Conservation (phyloP, 1,140 invertebrate species). For the Rhyzopertha dominica region DNA sequence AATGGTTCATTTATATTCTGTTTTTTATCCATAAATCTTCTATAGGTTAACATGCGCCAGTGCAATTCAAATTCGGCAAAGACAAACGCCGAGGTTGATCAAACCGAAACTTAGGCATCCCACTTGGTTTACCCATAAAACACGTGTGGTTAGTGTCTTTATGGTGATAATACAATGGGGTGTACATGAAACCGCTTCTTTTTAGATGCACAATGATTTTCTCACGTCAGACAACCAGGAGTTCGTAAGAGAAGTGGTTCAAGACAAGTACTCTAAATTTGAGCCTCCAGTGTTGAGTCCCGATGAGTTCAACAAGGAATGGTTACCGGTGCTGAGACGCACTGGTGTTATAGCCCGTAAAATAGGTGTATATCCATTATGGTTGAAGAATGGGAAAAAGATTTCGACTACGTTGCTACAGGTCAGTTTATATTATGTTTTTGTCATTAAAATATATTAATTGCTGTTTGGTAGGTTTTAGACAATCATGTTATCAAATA, state of each 20-base stretch:
- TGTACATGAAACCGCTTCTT: slow-evolving; percentile 19
- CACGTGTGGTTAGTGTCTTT: slow-evolving; percentile 46
- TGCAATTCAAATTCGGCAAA: slow-evolving; percentile 29
- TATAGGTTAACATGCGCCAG: slow-evolving; percentile 21
- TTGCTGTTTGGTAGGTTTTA: slow-evolving; percentile 60
- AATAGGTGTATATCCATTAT: slow-evolving; percentile 89
- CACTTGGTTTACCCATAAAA: slow-evolving; percentile 53
- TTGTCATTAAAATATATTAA: background rate
- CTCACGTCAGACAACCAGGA: slow-evolving; percentile 74
- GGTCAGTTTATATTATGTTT: slow-evolving; percentile 19
- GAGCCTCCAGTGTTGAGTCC: slow-evolving; percentile 45
- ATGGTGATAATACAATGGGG: slow-evolving; percentile 2
- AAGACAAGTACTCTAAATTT: slow-evolving; percentile 53
- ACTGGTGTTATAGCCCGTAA: slow-evolving; percentile 88
- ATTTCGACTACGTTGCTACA: slow-evolving; percentile 79
- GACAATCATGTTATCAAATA: slow-evolving; percentile 97
- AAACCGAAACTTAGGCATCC: slow-evolving; percentile 52
- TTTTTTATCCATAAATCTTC: slow-evolving; percentile 6
- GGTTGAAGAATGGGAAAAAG: slow-evolving; percentile 80
- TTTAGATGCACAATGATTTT: slow-evolving; percentile 61
- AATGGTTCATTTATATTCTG: slow-evolving; percentile 5
- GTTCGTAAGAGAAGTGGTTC: slow-evolving; percentile 75
- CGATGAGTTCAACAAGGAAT: slow-evolving; percentile 56
- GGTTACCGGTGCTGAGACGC: slow-evolving; percentile 60
- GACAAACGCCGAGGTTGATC: slow-evolving; percentile 31